Conservation (phyloP, 2,797 vertebrate genomes). For the Linurgus olivaceus region DNA sequence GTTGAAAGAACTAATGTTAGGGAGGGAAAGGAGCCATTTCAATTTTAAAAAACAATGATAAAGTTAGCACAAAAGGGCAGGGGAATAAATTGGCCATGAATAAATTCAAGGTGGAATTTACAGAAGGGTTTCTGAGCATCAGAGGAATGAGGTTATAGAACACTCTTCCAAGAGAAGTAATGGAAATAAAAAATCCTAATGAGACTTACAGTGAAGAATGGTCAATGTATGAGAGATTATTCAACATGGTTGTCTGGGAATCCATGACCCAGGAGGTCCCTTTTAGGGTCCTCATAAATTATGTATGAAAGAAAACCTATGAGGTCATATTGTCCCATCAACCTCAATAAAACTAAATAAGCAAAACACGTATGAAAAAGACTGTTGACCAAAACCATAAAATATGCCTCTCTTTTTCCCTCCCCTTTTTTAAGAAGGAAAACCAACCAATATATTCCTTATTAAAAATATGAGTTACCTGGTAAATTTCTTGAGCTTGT, state of each 20-base stretch:
- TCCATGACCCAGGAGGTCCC: slow-evolving; percentile 47
- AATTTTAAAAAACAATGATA: not conserved
- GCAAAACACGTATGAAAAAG: not conserved
- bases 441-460: not conserved
- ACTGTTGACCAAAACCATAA: not conserved
- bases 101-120: slow-evolving; percentile 63
- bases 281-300: slow-evolving; percentile 55
- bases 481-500: not conserved
- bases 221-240: slow-evolving; percentile 36
- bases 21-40: slow-evolving; percentile 21
- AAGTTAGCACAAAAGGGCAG: not conserved
- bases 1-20: not conserved
- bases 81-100: slow-evolving; percentile 23
- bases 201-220: slow-evolving; percentile 20
- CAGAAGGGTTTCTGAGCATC: slow-evolving; percentile 54
- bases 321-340: slow-evolving; percentile 41
- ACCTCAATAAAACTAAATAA: slow-evolving; percentile 43
- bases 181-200: slow-evolving; percentile 47
- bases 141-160: slow-evolving; percentile 51
- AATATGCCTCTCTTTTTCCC: not conserved
- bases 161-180: slow-evolving; percentile 49
- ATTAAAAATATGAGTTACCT: not conserved
- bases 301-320: slow-evolving; percentile 25
- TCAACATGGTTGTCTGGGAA: slow-evolving; percentile 37
- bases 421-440: not conserved